These are phyloP conservation scores for Drosophila quinaria DNA, from an alignment of 2,888 invertebrate species.

Conservation along the genomic window DNA sequence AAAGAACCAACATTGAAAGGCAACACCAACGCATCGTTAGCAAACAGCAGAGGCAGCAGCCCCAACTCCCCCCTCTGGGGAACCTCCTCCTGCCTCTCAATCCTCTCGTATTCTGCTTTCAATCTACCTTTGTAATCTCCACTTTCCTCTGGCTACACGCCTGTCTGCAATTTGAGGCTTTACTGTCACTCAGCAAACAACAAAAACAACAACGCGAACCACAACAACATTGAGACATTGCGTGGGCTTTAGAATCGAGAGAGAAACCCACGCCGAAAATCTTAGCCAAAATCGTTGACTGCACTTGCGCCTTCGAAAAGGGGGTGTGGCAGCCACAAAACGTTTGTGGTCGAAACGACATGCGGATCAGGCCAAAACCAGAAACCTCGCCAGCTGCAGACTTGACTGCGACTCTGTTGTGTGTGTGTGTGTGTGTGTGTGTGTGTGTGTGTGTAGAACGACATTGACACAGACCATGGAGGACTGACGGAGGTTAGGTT, in stretches of 20 bases:
- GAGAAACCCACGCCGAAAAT: slow-evolving; percentile 59
- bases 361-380: slow-evolving; percentile 36
- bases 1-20: slow-evolving; percentile 54
- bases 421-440: slow-evolving; percentile 3
- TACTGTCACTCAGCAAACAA: slow-evolving; percentile 67
- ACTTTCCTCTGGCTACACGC: slow-evolving; percentile 36
- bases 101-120: background rate
- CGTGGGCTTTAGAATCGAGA: slow-evolving; percentile 41
- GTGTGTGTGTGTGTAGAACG: slow-evolving; percentile 20
- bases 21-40: slow-evolving; percentile 72
- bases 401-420: background rate
- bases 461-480: slow-evolving; percentile 71
- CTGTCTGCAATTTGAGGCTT: slow-evolving; percentile 75
- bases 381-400: slow-evolving; percentile 14
- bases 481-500: slow-evolving; percentile 25
- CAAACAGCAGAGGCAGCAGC: slow-evolving; percentile 24
- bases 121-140: slow-evolving; percentile 11
- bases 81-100: background rate
- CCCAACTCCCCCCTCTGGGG: slow-evolving; percentile 6
- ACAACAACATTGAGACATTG: slow-evolving; percentile 32
- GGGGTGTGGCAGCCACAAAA: slow-evolving; percentile 58
- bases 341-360: slow-evolving; percentile 62
- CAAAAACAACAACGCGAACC: slow-evolving; percentile 6
- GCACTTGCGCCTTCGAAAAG: slow-evolving; percentile 56
- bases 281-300: slow-evolving; percentile 68